Conservation (phyloP, 2,113 vertebrate species). For the Pipa parva region DNA sequence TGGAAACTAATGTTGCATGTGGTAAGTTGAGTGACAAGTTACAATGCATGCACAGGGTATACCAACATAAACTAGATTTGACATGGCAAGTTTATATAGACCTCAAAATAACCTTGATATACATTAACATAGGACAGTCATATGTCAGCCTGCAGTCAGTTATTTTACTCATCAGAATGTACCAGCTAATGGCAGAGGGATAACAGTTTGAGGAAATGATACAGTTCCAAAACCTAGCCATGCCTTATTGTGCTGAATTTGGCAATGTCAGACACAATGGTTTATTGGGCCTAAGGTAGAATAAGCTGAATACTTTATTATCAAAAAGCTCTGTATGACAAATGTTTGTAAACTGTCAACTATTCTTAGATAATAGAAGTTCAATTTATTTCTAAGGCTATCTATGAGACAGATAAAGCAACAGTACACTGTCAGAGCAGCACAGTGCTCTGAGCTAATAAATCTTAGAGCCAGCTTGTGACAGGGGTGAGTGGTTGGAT, state of each 20-base stretch:
- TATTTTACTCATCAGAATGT: constrained; percentile 13
- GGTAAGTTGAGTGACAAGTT: neutral
- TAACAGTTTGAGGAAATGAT: constrained; percentile 30
- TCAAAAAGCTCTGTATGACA: too few species aligned
- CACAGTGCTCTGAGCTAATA: too few species aligned
- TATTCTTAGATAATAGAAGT: too few species aligned
- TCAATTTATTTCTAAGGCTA: neutral
- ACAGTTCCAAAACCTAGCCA: constrained; percentile 9
- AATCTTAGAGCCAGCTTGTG: too few species aligned
- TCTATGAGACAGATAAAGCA: neutral
- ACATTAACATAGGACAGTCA: constrained; percentile 13
- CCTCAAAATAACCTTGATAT: neutral
- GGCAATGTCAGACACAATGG: constrained; percentile 29
- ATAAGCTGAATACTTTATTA: too few species aligned
- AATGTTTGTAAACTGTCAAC: too few species aligned
- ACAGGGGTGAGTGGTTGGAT: too few species aligned
- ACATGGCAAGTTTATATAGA: neutral
- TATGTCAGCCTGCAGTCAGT: constrained; percentile 12
- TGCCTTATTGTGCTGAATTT: constrained; percentile 25
- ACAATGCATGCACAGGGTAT: too few species aligned
- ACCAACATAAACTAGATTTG: too few species aligned
- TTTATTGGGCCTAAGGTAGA: constrained; percentile 3
- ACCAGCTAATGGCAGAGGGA: neutral
- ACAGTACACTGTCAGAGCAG: neutral
- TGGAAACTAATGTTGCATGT: neutral